Evolutionary conservation across 2,113 vertebrate species (phyloP).

Genomic region (Salminus brasiliensis): DNA sequence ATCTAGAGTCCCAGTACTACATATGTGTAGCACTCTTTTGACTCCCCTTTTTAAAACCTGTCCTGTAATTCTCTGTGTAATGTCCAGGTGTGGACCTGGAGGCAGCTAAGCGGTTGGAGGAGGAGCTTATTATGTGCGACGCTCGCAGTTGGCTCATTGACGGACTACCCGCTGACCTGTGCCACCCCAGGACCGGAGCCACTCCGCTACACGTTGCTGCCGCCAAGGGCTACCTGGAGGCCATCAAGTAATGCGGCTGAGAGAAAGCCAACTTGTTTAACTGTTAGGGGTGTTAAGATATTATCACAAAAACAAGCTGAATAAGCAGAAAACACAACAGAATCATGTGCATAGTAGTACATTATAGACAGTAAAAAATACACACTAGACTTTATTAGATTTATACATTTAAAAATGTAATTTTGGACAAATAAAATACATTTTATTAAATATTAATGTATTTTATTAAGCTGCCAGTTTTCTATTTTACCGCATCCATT

Average conservation of each 20-base stretch:
- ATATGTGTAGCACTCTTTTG: no score
- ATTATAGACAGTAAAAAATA: no score
- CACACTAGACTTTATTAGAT: no score
- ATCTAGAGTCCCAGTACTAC: no score
- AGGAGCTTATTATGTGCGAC: slow-evolving; percentile 90
- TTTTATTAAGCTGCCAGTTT: no score
- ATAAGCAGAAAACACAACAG: no score
- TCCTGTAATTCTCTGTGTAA: background rate
- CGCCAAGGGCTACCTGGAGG: slow-evolving; percentile 92
- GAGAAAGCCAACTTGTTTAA: background rate
- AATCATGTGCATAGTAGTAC: no score
- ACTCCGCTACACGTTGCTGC: slow-evolving; percentile 92
- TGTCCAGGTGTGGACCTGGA: slow-evolving; percentile 85
- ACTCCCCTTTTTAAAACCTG: background rate
- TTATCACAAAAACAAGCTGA: no score
- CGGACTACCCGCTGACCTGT: slow-evolving; percentile 78
- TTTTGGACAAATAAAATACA: no score
- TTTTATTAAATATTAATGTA: no score
- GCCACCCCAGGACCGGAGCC: slow-evolving; percentile 85
- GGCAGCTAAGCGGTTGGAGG: slow-evolving; percentile 85
- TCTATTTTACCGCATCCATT: no score
- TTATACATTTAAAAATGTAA: no score
- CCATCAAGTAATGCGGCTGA: slow-evolving; percentile 82
- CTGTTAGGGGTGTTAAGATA: background rate
- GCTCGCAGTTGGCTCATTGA: slow-evolving; percentile 88